Base-by-base conservation (phyloP, 2,888 invertebrate genomes). In the Hartigia nigra region DNA sequence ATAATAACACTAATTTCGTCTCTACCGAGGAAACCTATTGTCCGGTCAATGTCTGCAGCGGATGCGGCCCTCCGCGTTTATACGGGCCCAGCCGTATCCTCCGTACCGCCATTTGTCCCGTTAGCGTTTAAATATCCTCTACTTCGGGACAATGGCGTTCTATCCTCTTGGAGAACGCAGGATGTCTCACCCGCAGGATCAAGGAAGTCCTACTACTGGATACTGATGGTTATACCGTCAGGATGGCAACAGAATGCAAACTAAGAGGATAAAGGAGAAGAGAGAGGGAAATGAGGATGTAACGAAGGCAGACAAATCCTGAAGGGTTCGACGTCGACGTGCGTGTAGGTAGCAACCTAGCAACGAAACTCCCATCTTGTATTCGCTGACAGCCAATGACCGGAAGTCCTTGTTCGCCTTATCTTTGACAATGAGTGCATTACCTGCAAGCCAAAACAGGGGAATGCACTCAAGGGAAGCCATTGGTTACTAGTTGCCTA, bases 1-100 rank as follows among this genome's bases (percentile, higher is more conserved):
- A 90, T 91, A 91, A 91, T 91, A 90, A 91, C 87, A 90, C 90
- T 90, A 90, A 91, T 91, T 90, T 88, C 85, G 89, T 88, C 55
- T 55, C 87, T 87, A 88, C 88, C 87, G 86, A 88, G 89, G 90
- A 89, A 91, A 89, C 87, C 89, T 89, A 90, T 90, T 91, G 90
- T 90, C 85, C 87, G 85, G 84, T 81, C 85, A 83, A 86, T 86
- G 84, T 87, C 86, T 85, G 83, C 85, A 87, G 86, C 89, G 89
- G 89, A 89, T 88, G 87, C 87, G 86, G 81, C 86, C 81, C 87
- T 86, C 87, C 23, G 55, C 55, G 55, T 86, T n/a, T 14, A 34
- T 72, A 72, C 72, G 32, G 72, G 72, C 72, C 72, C 34, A 31
- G 55, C 55, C 55, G 55, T 55, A 55, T 55, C 55, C 72, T 72